A percentile compares a stretch with the other conserved stretches of the same genome.
These are phyloP conservation scores for Prosapia bicincta DNA, from an alignment of 2,888 invertebrate genomes.

Conservation along the genomic window DNA sequence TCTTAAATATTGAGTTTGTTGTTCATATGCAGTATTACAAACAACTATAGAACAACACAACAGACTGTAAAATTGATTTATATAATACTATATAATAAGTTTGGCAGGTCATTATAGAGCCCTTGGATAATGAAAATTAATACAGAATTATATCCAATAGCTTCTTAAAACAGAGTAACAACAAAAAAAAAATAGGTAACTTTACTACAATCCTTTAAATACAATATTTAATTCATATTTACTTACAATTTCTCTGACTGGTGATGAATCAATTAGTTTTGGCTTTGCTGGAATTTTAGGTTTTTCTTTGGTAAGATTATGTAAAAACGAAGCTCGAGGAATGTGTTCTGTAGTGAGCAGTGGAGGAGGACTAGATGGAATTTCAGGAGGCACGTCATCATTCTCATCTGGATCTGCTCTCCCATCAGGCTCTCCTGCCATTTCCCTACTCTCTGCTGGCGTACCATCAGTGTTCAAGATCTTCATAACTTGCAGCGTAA, in stretches of 20 bases:
- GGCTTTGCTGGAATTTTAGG: constrained; percentile 74
- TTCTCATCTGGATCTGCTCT: constrained; percentile 75
- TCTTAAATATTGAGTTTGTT: too few species aligned
- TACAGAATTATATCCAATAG: too few species aligned
- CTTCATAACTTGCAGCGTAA: constrained; percentile 33
- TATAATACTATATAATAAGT: too few species aligned
- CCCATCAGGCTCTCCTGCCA: constrained; percentile 84
- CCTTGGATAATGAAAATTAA: too few species aligned
- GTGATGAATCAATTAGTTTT: constrained; percentile 14
- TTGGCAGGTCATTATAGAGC: too few species aligned
- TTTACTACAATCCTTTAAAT: too few species aligned
- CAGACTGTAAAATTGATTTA: too few species aligned
- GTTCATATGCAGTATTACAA: too few species aligned
- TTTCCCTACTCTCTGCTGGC: constrained; percentile 63
- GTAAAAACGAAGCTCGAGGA: constrained; percentile 66
- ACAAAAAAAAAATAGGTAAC: too few species aligned
- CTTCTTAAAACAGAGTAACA: too few species aligned
- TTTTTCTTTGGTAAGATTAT: constrained; percentile 59
- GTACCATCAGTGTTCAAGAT: constrained; percentile 31
- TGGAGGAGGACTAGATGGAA: constrained; percentile 68
- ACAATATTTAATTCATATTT: too few species aligned
- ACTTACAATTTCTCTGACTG: constrained; percentile 34
- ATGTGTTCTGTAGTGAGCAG: constrained; percentile 39
- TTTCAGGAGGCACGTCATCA: constrained; percentile 59
- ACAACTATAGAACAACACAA: too few species aligned